Conservation (phyloP, 2,888 invertebrate species). For the Cosmopolites sordidus region DNA sequence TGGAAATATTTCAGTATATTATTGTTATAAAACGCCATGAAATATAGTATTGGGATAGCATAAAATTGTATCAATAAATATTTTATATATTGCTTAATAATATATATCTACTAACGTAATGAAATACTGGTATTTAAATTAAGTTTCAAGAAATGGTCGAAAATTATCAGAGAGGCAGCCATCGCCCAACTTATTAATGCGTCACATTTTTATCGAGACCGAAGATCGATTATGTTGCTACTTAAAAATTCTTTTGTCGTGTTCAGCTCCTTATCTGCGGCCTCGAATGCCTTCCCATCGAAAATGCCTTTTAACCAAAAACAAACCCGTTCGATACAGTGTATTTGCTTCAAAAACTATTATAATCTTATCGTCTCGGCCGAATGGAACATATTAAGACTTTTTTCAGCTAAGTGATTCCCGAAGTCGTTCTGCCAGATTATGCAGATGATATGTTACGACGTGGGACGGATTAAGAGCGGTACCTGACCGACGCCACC, state of each 20-base stretch:
- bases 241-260: conserved; percentile 15
- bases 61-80: no score
- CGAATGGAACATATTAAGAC: conserved; percentile 32
- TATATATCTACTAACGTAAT: no score
- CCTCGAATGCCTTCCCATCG: conserved; percentile 9
- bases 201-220: background rate
- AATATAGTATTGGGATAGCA: no score
- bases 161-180: background rate
- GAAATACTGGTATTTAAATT: no score
- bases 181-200: background rate
- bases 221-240: conserved; percentile 8
- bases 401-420: conserved; percentile 33
- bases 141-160: background rate
- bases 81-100: no score
- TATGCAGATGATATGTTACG: conserved; percentile 32
- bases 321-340: conserved; percentile 10
- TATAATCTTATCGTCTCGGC: conserved; percentile 31
- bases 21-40: no score
- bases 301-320: conserved; percentile 5
- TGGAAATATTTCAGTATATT: no score
- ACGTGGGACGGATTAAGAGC: conserved; percentile 15
- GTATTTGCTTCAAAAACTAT: conserved; percentile 19
- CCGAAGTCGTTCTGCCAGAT: conserved; percentile 30
- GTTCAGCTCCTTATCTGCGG: conserved; percentile 8
- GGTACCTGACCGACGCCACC: no score